Evolutionary conservation across 2,797 vertebrate species (phyloP).

Genomic region (Xyrichtys novacula): DNA sequence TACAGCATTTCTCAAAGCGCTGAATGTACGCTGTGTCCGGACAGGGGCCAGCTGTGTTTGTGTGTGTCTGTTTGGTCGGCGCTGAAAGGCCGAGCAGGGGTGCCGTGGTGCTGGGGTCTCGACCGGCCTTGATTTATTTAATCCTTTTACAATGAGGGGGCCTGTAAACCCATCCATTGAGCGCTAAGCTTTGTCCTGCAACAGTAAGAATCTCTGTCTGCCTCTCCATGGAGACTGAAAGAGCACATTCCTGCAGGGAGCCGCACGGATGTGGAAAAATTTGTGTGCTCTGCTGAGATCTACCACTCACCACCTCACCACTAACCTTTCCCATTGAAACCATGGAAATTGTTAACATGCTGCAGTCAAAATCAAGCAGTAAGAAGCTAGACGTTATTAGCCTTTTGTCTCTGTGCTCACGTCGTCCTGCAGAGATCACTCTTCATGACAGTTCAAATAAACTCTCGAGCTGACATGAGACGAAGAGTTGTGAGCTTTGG

Average conservation of each 20-base stretch:
- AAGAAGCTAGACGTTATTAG: slow-evolving; percentile 10
- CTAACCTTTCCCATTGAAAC: slow-evolving; percentile 60
- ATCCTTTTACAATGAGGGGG: slow-evolving; percentile 79
- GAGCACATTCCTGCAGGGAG: slow-evolving; percentile 81
- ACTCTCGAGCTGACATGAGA: slow-evolving; percentile 31
- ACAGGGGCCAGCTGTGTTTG: slow-evolving; percentile 68
- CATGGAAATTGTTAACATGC: slow-evolving; percentile 67
- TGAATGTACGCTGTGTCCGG: slow-evolving; percentile 61
- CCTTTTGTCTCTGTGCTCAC: slow-evolving; percentile 4
- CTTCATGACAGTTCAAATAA: slow-evolving; percentile 5
- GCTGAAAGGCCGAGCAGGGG: slow-evolving; percentile 63
- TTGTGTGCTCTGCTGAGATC: slow-evolving; percentile 53
- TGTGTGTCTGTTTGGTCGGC: slow-evolving; percentile 70
- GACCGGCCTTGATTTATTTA: slow-evolving; percentile 83
- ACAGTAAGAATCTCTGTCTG: slow-evolving; percentile 80
- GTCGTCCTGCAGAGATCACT: slow-evolving; percentile 13
- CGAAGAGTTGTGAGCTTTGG: slow-evolving; percentile 21
- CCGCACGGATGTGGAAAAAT: slow-evolving; percentile 70
- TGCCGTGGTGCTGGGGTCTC: slow-evolving; percentile 59
- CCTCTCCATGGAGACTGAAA: slow-evolving; percentile 80
- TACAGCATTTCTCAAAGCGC: slow-evolving; percentile 51
- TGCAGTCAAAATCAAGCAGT: slow-evolving; percentile 29
- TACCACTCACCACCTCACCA: slow-evolving; percentile 57
- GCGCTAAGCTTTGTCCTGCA: slow-evolving; percentile 78
- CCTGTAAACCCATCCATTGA: slow-evolving; percentile 81